These are phyloP conservation scores for Cryptus viduatorius DNA, from an alignment of 2,888 invertebrate genomes.

Conservation along the genomic window DNA sequence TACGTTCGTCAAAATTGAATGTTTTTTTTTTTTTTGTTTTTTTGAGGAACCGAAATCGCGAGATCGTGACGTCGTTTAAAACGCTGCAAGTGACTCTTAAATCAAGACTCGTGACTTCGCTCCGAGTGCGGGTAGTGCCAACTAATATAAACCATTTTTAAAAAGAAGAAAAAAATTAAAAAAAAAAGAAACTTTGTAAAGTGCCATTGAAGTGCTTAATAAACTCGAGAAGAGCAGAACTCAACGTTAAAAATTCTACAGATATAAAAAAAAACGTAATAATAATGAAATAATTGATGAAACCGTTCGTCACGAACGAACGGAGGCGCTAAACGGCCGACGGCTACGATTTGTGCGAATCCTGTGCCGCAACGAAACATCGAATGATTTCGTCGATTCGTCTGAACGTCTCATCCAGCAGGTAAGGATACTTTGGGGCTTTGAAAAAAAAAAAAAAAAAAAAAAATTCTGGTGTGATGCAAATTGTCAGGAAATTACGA, in stretches of 20 bases:
- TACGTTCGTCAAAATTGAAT: background rate
- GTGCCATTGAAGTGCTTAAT: slow-evolving; percentile 59
- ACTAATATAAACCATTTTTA: slow-evolving; percentile 11
- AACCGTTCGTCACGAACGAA: slow-evolving; percentile 23
- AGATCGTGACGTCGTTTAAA: slow-evolving; percentile 19
- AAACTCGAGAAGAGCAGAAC: slow-evolving; percentile 44
- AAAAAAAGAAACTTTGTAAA: slow-evolving; percentile 49
- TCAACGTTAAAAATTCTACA: slow-evolving; percentile 20
- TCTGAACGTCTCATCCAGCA: slow-evolving; percentile 44
- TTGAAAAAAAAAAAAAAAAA: background rate
- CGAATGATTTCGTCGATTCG: slow-evolving; percentile 12
- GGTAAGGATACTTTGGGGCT: slow-evolving; percentile 51
- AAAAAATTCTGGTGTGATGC: background rate
- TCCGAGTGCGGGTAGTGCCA: slow-evolving; percentile 67
- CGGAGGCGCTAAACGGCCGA: slow-evolving; percentile 47
- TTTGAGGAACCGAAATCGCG: slow-evolving; percentile 17
- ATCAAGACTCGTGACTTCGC: slow-evolving; percentile 44
- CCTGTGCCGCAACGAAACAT: slow-evolving; percentile 37
- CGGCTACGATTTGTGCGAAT: slow-evolving; percentile 58
- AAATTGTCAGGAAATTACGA: background rate
- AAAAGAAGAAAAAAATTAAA: slow-evolving; percentile 34
- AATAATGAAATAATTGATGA: slow-evolving; percentile 32
- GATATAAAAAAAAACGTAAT: background rate
- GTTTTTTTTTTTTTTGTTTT: background rate
- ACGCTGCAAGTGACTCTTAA: slow-evolving; percentile 42